Evolutionary conservation across 2,113 vertebrate species (phyloP), one percentile per base, ranked within the genome.

Genomic region (Pangasianodon gigas): DNA sequence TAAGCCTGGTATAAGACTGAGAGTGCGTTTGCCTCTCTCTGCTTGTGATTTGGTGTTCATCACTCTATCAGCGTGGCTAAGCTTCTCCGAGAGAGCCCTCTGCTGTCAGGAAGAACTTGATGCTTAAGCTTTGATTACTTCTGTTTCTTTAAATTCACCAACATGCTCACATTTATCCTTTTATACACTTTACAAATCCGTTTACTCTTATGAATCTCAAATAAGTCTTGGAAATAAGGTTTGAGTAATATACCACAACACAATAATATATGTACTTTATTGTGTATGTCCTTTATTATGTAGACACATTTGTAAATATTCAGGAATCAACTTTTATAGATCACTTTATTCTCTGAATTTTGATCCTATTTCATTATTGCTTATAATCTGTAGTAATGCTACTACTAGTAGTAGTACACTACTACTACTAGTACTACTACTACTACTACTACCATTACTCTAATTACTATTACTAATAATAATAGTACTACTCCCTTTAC

Each of bases 21-120:
- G 48, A n/a, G 74, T 86, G 86, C 37, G n/a, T 85, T 60, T 84
- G 54, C 19, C 26, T 46, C 58, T 80, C 52, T 87, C 58, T 88
- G 65, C 65, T 69, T 51, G 19, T 62, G 75, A 80, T 51, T 93
- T 92, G 8, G 67, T 92, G 13, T 92, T 91, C 90, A 90, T 52
- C 86, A 58, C 10, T 93, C 94, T 89, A 91, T 90, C 89, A 81
- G 88, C 24, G 32, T 0, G 29, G 4, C 0, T 91, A 93, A 74
- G 89, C 92, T 84, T 94, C 94, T 95, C 94, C 94, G 56, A 91
- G 92, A 93, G 95, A 93, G 93, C 94, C 94, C 94, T 95, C 93
- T 95, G 90, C 94, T 95, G 94, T 87, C 92, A 88, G 93, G 62
- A 95, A 92, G 87, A 84, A 14, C 91, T 80, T 54, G 77, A 44